Base-by-base conservation (phyloP, 2,113 vertebrate genomes). In the Dicentrarchus labrax region DNA sequence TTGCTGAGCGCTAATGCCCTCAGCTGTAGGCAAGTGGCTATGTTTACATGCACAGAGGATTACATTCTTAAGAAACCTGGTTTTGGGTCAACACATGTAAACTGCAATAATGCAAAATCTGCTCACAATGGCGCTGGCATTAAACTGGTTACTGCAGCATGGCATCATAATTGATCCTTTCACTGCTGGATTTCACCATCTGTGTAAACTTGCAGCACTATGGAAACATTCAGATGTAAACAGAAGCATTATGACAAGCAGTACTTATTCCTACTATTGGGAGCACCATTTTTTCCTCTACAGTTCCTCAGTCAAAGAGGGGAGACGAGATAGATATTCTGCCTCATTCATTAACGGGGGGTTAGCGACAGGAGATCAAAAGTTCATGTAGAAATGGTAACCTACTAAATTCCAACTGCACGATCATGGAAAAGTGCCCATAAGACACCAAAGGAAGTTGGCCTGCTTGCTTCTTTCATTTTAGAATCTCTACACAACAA, bases 1-100 rank as follows among this genome's bases (percentile, higher is more conserved):
- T 80, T 72, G 48, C 24, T n/a, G 22, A 79, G 69, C 2, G 5
- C 41, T 72, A 57, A 76, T 76, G 59, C 70, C 51, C 56, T 84
- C 36, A 53, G 71, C 70, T 86, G 48, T 1, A 68, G 36, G 21
- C 22, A 41, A 45, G 65, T 36, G 41, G 7, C 60, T 69, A 11
- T 73, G 22, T 80, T 64, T 60, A 43, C 53, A 65, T 45, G 8
- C 21, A 38, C 22, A 16, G 21, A 78, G 30, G 73, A 71, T 78
- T 62, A 57, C 12, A 47, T 45, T 36, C 51, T 65, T 51, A 76
- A 80, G 21, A 53, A 66, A 76, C 61, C 45, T 76, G 48, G 36
- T 64, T 69, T 68, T 62, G 24, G 64, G 39, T 74, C 64, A 48
- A 21, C 53, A 61, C n/a, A 21, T 48, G 56, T n/a, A 65, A 75